Evolutionary conservation across 2,113 vertebrate genomes (phyloP).

Genomic region (Rhinogobius similis): DNA sequence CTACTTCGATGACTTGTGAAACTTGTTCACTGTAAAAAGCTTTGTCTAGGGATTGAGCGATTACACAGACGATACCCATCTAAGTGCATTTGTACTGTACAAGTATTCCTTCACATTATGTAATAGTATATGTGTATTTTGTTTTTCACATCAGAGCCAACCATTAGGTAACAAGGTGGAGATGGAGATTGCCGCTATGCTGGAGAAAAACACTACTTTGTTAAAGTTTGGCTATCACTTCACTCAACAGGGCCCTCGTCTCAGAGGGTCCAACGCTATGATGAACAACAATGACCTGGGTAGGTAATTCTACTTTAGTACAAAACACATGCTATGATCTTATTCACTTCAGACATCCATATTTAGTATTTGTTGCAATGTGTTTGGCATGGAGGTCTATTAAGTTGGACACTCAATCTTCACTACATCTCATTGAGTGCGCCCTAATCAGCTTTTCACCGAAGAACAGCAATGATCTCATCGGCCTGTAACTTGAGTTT

Average conservation of each 20-base stretch:
- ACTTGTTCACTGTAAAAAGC: too few relatives aligned
- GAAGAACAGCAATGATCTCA: constrained; percentile 54
- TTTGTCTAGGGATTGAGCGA: too few relatives aligned
- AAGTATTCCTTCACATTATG: neutral
- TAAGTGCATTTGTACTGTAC: neutral
- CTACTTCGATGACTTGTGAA: too few relatives aligned
- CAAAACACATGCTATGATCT: neutral
- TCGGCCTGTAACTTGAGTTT: constrained; percentile 29
- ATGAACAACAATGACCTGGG: constrained; percentile 98
- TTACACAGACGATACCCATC: neutral
- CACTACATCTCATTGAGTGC: constrained; percentile 41
- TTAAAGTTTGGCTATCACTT: constrained; percentile 98
- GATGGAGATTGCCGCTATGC: constrained; percentile 96
- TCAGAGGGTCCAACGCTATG: constrained; percentile 94
- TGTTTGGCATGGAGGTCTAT: constrained; percentile 21
- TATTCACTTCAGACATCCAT: neutral
- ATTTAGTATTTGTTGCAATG: constrained; percentile 21
- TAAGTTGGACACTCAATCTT: constrained; percentile 45
- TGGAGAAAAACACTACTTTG: constrained; percentile 92
- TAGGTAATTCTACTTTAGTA: constrained; percentile 65
- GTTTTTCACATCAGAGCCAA: constrained; percentile 83
- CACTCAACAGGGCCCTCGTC: constrained; percentile 95
- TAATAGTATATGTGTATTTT: neutral
- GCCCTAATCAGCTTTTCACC: constrained; percentile 39
- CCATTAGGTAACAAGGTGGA: constrained; percentile 97